Percentiles rank a stretch among this genome's conserved stretches.
These are phyloP conservation scores for Gari tellinella DNA, from an alignment of 2,888 invertebrate genomes.

Conservation along the genomic window DNA sequence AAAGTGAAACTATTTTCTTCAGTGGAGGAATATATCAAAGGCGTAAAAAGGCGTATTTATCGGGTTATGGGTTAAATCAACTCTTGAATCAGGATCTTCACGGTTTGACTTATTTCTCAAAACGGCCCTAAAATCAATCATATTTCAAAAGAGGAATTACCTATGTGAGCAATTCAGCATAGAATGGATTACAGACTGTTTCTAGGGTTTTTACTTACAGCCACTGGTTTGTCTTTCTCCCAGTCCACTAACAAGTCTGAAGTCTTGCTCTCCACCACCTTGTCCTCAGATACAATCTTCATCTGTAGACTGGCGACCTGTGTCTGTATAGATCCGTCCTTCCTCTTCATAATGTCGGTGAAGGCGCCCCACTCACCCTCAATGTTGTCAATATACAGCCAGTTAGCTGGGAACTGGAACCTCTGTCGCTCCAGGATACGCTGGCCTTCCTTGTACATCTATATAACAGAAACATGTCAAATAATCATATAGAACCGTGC, in stretches of 20 bases:
- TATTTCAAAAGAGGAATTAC: too few species aligned
- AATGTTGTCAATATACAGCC: slow-evolving; percentile 99
- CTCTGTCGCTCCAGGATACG: slow-evolving; percentile 97
- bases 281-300: slow-evolving; percentile 99
- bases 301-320: slow-evolving; percentile 90
- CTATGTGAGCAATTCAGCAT: too few species aligned
- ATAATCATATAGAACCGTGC: too few species aligned
- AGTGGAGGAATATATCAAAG: too few species aligned
- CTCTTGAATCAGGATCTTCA: too few species aligned
- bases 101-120: too few species aligned
- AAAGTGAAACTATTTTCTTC: too few species aligned
- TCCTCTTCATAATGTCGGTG: slow-evolving; percentile 98
- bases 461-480: slow-evolving; percentile 18
- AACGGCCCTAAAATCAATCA: too few species aligned
- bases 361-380: slow-evolving; percentile 99
- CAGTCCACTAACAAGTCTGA: slow-evolving; percentile 97
- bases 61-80: too few species aligned
- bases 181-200: too few species aligned
- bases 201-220: slow-evolving; percentile 84
- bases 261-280: slow-evolving; percentile 97
- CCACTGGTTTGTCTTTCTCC: slow-evolving; percentile 99
- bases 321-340: slow-evolving; percentile 90
- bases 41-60: too few species aligned
- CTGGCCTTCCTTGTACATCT: slow-evolving; percentile 98
- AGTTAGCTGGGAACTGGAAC: slow-evolving; percentile 98